Evolutionary conservation across 2,113 vertebrate species (phyloP).

Genomic region (Clarias macrocephalus): DNA sequence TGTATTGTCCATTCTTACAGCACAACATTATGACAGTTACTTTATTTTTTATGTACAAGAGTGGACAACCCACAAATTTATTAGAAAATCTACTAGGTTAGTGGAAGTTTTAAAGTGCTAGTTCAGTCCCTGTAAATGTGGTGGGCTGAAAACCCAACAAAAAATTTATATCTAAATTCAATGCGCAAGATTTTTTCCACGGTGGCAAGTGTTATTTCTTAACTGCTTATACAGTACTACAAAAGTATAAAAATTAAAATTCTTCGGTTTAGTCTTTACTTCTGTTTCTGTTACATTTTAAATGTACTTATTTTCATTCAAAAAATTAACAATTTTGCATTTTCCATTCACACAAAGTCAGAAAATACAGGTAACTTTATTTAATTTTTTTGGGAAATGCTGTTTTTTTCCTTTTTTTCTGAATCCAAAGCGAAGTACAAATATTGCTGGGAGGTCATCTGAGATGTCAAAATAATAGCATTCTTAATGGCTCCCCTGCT

Average conservation of each 20-base stretch:
- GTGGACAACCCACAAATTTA: not conserved
- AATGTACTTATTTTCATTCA: not conserved
- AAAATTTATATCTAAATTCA: too few species aligned
- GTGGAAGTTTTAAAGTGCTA: not conserved
- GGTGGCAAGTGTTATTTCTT: too few species aligned
- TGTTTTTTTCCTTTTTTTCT: too few species aligned
- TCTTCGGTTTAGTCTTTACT: not conserved
- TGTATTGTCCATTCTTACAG: not conserved
- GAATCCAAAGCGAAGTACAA: too few species aligned
- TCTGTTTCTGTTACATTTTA: not conserved
- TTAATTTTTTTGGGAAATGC: too few species aligned
- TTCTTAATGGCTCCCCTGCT: too few species aligned
- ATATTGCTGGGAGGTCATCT: too few species aligned
- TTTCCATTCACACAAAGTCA: too few species aligned
- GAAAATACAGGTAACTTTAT: too few species aligned
- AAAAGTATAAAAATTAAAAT: not conserved
- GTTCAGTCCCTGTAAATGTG: not conserved
- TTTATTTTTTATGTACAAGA: not conserved
- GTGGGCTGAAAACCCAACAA: not conserved
- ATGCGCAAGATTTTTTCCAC: too few species aligned
- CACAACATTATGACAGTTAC: not conserved
- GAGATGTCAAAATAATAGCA: too few species aligned
- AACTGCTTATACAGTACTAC: not conserved
- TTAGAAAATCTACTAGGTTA: not conserved
- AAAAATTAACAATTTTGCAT: too few species aligned